Evolutionary conservation across 2,888 invertebrate genomes (phyloP), one percentile per base, ranked within the genome.

Genomic region (Carterocephalus palaemon): DNA sequence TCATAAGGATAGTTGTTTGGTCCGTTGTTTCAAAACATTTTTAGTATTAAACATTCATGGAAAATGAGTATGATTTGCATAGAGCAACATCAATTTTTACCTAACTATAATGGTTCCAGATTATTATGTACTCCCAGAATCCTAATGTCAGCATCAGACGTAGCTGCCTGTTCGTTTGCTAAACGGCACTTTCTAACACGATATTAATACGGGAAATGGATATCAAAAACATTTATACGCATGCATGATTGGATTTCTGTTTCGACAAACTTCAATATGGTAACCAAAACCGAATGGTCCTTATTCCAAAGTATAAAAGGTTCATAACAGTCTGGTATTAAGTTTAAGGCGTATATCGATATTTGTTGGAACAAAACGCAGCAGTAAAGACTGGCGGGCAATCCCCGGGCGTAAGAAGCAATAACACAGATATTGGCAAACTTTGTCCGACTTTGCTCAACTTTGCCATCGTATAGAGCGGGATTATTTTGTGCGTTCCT

Each of bases 351-450:
- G 8, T 4, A 9, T 17, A 20, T 34, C 7, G 26, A 15, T 26
- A 37, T 6, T 13, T 15, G 26, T 26, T 10, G 22, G 15, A 28
- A 34, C 26, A 10, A 41, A 42, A 34, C 26, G 20, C 34, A 33
- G 29, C 12, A 24, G 36, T 36, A 43, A 43, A 36, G 43, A 43
- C 43, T 36, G 28, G 26, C 34, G 34, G 28, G 28, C 42, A 42
- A 42, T 42, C 34, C 42, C 42, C 42, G 20, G 34, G 34, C 42
- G 29, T 37, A 37, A 43, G 29, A 43, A 23, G 29, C 36, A 43
- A 43, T 43, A 43, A 43, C 36, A 43, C 8, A 31, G 36, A 43
- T 43, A 43, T 43, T 43, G 43, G 36, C 29, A 37, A 43, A 43
- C 29, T 43, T 43, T 28, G 29, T 8, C 17, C 10, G 31, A 43